phyloP scores from a whole-genome alignment of 2,113 vertebrate species.

The Sphaerodactylus townsendi region DNA sequence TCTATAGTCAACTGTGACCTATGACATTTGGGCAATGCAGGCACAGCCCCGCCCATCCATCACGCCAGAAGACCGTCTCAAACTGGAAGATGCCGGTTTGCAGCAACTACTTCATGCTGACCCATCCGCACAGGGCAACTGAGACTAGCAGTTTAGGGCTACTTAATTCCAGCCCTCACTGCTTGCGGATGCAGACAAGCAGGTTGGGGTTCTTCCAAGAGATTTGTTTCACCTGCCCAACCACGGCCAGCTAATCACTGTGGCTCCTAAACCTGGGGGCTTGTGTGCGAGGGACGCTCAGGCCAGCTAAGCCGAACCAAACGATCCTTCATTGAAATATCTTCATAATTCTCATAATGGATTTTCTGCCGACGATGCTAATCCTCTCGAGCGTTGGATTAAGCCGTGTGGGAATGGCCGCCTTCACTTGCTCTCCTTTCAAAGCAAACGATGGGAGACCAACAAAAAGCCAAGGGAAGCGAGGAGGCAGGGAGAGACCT shows the following conservation, averaged over 20 bases:
- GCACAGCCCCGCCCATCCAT: not conserved
- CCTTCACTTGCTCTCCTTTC: conserved; percentile 32
- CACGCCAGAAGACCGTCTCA: fast-evolving
- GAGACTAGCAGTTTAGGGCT: fast-evolving
- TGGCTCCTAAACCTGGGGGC: fast-evolving
- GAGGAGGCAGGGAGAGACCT: fast-evolving
- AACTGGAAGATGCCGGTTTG: not conserved
- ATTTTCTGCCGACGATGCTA: conserved; percentile 50
- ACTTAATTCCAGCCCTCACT: fast-evolving
- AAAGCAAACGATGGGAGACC: not conserved
- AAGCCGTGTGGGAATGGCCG: conserved; percentile 53
- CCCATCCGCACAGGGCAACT: fast-evolving
- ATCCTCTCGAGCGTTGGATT: conserved; percentile 61
- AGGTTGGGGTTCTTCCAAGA: fast-evolving
- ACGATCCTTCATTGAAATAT: conserved; percentile 49
- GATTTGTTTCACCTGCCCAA: not conserved
- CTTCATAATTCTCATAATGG: conserved; percentile 56
- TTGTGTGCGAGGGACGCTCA: not conserved
- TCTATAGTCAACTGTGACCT: fast-evolving
- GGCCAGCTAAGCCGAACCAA: conserved; percentile 40
- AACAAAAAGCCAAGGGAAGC: no score
- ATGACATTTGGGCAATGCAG: fast-evolving
- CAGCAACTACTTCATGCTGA: not conserved
- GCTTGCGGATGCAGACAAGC: not conserved
- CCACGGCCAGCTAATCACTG: fast-evolving